Base-by-base conservation (phyloP, 2,888 invertebrate genomes). In the Phragmatobia fuliginosa region DNA sequence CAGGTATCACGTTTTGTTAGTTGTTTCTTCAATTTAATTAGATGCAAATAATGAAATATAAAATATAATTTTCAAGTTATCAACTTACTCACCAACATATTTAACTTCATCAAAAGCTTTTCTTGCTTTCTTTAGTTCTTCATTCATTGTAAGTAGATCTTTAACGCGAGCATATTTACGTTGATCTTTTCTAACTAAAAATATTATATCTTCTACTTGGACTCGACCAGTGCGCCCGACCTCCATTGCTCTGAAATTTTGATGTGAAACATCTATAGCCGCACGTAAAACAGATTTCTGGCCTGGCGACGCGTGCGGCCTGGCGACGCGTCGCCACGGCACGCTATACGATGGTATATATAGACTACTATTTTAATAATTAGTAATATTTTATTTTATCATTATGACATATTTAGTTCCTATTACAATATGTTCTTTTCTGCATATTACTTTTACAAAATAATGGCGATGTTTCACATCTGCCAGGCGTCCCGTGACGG, bases 21-120 rank as follows among this genome's bases (percentile, higher is more conserved):
- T 16, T 45, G 33, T 45, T 25, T 52, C 14, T 25, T 25, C 3
- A 25, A 14, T 25, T 52, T 25, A 52, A 52, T 52, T 52, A 52
- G 11, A 10, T 52, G 25, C n/a, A 8, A n/a, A n/a, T 62, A n/a
- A 61, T 41, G 8, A 58, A 58, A 38, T 11, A 66, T 66, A 25
- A 58, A 60, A 70, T 21, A 62, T 32, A 41, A 58, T 60, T 38
- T 14, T 38, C 45, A 68, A 62, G 33, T 18, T 25, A 32, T 49
- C 60, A 45, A 25, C n/a, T 16, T 59, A 91, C 94, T 96, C 96
- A 97, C 98, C 98, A 96, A 98, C 98, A 96, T 98, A 99, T 97
- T 99, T 99, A 77, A 98, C 98, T 96, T 99, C 99, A 95, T 99
- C 99, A 94, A 99, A 99, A 75, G 99, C 99, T 95, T 99, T 99